Evolutionary conservation across 2,888 invertebrate genomes (phyloP).

Genomic region (Herminia tarsipennalis): DNA sequence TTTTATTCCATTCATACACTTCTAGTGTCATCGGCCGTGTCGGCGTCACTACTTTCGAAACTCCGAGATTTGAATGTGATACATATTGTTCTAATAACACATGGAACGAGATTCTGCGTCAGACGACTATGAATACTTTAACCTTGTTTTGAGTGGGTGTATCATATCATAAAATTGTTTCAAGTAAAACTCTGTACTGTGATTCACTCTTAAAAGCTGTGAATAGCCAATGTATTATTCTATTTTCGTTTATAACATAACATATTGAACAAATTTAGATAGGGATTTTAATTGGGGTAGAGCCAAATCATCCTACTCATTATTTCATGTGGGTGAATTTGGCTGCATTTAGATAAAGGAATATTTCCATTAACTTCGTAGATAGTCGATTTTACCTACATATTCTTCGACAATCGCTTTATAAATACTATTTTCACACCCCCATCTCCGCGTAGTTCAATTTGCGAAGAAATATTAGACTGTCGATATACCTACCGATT

Average conservation of each 20-base stretch:
- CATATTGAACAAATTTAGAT: background rate
- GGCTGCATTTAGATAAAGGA: too few relatives aligned
- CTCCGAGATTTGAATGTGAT: conserved; percentile 40
- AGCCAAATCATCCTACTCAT: background rate
- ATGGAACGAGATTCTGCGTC: conserved; percentile 41
- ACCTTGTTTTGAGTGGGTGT: conserved; percentile 39
- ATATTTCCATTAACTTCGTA: too few relatives aligned
- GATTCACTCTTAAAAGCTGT: conserved; percentile 10
- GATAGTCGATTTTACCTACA: too few relatives aligned
- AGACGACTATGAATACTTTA: conserved; percentile 30
- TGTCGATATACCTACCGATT: too few relatives aligned
- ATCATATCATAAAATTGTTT: conserved; percentile 32
- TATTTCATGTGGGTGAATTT: background rate
- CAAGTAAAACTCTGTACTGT: conserved; percentile 16
- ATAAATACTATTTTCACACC: too few relatives aligned
- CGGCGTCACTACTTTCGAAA: conserved; percentile 44
- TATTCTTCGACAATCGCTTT: too few relatives aligned
- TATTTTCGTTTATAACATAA: background rate
- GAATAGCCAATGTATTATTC: conserved; percentile 1
- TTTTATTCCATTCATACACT: conserved; percentile 65
- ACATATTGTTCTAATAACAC: conserved; percentile 43
- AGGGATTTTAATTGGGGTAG: background rate
- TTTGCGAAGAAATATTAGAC: too few relatives aligned
- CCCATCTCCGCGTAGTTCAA: too few relatives aligned
- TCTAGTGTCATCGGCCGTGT: conserved; percentile 64